phyloP scores from a whole-genome alignment of 1,140 invertebrate genomes.

The Drosophila baimaii region DNA sequence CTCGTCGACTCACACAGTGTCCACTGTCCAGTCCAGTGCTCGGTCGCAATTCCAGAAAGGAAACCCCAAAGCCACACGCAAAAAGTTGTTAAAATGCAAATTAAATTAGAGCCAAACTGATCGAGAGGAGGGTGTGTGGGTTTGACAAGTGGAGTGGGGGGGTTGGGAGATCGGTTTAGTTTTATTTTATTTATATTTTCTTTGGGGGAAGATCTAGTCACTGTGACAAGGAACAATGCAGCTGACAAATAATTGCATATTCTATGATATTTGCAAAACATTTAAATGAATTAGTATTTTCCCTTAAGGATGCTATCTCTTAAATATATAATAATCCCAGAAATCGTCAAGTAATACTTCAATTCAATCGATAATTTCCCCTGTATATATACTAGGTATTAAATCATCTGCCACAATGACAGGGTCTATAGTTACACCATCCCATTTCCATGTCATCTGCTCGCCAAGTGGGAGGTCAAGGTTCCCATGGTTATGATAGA shows the following conservation, averaged over 20 bases:
- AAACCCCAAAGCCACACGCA: conserved; percentile 71
- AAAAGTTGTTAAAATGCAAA: conserved; percentile 83
- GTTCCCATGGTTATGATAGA: conserved; percentile 57
- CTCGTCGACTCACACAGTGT: conserved; percentile 1
- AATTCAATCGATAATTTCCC: neutral
- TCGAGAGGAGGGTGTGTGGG: conserved; percentile 51
- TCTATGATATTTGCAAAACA: neutral
- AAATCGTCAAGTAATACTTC: conserved; percentile 18
- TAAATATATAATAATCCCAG: neutral
- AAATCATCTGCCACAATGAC: conserved; percentile 11
- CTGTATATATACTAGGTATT: conserved; percentile 10
- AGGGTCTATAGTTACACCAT: conserved; percentile 15
- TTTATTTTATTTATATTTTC: neutral
- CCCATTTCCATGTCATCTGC: conserved; percentile 51
- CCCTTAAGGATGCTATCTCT: no score
- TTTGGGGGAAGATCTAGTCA: conserved; percentile 8
- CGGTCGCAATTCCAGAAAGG: conserved; percentile 44
- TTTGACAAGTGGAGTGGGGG: conserved; percentile 45
- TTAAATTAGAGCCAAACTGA: conserved; percentile 79
- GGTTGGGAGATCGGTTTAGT: conserved; percentile 7
- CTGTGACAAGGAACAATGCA: conserved; percentile 16
- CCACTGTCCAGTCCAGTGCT: conserved; percentile 32
- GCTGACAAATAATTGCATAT: neutral
- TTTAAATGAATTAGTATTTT: no score
- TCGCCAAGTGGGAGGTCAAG: conserved; percentile 52